Conservation (phyloP, 2,113 vertebrate genomes). For the Lota lota region DNA sequence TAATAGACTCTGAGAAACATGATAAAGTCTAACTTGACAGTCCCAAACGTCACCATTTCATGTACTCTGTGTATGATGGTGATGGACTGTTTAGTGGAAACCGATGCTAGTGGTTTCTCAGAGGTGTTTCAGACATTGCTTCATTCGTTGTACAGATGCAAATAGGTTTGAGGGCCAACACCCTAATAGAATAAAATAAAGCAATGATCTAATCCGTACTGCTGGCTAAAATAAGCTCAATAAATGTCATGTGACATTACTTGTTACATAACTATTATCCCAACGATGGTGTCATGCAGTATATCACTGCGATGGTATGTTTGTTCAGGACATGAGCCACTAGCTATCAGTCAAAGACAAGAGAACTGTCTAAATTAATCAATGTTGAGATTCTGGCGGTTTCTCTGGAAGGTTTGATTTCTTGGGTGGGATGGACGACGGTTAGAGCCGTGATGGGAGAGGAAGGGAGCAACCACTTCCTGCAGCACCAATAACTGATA, state of each 20-base stretch:
- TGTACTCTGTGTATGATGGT: neutral
- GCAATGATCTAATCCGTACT: neutral
- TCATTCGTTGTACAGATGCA: neutral
- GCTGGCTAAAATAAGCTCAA: too few relatives aligned
- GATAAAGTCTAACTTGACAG: neutral
- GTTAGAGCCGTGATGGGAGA: conserved; percentile 16
- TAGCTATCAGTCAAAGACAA: too few relatives aligned
- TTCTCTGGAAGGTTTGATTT: neutral
- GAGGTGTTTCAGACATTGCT: neutral
- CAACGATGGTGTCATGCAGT: too few relatives aligned
- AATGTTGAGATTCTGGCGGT: conserved; percentile 7
- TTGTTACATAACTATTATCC: too few relatives aligned
- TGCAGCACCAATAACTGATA: conserved; percentile 37
- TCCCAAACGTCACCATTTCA: neutral
- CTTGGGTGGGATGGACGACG: too few relatives aligned
- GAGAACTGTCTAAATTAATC: neutral
- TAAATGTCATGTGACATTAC: too few relatives aligned
- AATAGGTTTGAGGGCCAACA: neutral
- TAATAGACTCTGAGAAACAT: neutral
- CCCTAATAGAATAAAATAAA: neutral
- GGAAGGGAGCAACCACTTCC: conserved; percentile 51
- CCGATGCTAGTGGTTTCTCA: neutral
- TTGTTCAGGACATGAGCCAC: too few relatives aligned
- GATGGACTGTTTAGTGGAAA: neutral
- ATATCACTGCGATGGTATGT: too few relatives aligned